These are phyloP conservation scores for Ptychobarbus kaznakovi DNA, from an alignment of 2,797 vertebrate genomes.

Conservation along the genomic window DNA sequence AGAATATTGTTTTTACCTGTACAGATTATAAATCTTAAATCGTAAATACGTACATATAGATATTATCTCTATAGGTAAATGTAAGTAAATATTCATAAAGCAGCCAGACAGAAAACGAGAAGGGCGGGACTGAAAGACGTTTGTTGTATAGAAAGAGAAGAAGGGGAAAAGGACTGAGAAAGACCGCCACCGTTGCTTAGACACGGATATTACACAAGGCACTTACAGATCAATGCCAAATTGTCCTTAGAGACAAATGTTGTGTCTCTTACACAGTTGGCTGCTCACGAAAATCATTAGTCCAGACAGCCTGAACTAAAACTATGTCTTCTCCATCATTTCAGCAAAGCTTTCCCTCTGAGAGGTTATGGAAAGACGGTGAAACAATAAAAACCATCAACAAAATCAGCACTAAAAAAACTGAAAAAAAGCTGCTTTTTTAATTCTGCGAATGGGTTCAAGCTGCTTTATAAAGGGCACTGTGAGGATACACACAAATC, in stretches of 20 bases:
- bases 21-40: too few relatives aligned
- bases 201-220: conserved; percentile 71
- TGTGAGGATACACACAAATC: neutral
- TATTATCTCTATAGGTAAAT: neutral
- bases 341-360: conserved; percentile 41
- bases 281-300: conserved; percentile 83
- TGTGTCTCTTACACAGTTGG: conserved; percentile 78
- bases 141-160: neutral
- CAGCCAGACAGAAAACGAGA: neutral
- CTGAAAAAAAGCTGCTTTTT: neutral
- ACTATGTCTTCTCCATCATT: conserved; percentile 43
- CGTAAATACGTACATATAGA: too few relatives aligned
- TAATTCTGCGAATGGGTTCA: neutral
- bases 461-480: conserved; percentile 20
- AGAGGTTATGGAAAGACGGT: conserved; percentile 70
- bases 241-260: conserved; percentile 82
- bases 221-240: conserved; percentile 77
- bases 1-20: too few relatives aligned
- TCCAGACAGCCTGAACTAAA: conserved; percentile 67
- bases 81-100: conserved; percentile 39
- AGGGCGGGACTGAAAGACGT: neutral
- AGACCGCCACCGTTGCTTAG: conserved; percentile 59
- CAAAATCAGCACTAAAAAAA: conserved; percentile 13
- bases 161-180: conserved; percentile 29
- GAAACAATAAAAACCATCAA: conserved; percentile 11